Conservation (phyloP, 2,797 vertebrate genomes). For the Rhadinocentrus ornatus region DNA sequence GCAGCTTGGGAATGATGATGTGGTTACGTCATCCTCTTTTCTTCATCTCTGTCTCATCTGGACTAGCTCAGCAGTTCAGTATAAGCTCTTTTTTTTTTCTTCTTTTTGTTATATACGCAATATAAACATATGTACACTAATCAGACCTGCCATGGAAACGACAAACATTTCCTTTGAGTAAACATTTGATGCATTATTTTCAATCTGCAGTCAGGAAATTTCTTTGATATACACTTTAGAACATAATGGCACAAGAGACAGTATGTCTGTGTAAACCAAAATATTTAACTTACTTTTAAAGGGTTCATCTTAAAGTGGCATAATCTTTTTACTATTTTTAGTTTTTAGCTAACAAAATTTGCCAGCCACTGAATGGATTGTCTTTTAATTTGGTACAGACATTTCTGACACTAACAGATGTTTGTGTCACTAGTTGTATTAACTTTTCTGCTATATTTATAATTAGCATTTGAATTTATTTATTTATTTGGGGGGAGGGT, state of each 20-base stretch:
- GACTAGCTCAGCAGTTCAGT: conserved; percentile 42
- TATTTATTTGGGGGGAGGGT: too few species aligned
- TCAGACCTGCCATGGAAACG: conserved; percentile 8
- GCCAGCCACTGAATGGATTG: neutral
- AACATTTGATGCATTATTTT: neutral
- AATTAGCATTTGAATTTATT: neutral
- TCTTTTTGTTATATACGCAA: neutral
- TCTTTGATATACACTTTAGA: conserved; percentile 34
- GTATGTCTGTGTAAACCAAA: conserved; percentile 20
- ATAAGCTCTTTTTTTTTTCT: conserved; percentile 3
- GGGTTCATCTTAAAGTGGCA: neutral
- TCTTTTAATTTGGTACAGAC: neutral
- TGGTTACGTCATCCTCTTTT: conserved; percentile 42
- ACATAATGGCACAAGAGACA: conserved; percentile 38
- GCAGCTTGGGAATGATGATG: conserved; percentile 61
- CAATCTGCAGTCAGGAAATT: conserved; percentile 11
- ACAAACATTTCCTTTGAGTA: neutral
- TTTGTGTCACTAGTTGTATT: neutral
- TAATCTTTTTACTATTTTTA: neutral
- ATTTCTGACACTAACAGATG: neutral
- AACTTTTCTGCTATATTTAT: neutral
- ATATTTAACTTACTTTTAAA: conserved; percentile 39
- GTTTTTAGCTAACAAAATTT: neutral
- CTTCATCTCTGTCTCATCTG: conserved; percentile 49
- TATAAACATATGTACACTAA: conserved; percentile 20